A percentile compares a stretch with the other conserved stretches of the same genome.
Evolutionary conservation across 2,797 vertebrate species (phyloP).

Genomic region (Tragelaphus eurycerus): DNA sequence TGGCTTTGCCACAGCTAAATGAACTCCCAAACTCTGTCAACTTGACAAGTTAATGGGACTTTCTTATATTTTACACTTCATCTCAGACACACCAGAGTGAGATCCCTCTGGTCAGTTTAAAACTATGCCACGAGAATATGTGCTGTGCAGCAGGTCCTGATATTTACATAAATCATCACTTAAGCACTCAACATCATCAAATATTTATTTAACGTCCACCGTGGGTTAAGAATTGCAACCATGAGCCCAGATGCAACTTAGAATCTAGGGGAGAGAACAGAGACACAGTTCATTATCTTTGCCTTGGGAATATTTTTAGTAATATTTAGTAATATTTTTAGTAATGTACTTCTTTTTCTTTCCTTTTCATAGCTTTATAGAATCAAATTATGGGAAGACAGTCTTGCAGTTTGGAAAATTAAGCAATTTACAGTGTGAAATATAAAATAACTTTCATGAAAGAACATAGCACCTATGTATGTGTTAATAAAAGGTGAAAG

Average conservation of each 20-base stretch:
- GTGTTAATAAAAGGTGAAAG: not conserved
- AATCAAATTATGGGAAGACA: not conserved
- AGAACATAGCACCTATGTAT: not conserved
- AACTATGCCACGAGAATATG: not conserved
- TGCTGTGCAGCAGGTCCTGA: not conserved
- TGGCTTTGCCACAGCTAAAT: not conserved
- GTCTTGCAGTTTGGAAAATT: not conserved
- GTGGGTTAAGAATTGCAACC: not conserved
- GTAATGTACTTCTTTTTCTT: not conserved
- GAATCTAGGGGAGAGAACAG: not conserved
- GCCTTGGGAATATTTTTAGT: not conserved
- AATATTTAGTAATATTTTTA: not conserved
- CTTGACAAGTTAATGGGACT: not conserved
- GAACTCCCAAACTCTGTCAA: not conserved
- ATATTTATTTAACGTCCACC: conserved; percentile 43
- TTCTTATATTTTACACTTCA: not conserved
- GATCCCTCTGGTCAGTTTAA: not conserved
- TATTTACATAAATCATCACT: conserved; percentile 44
- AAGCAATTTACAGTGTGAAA: not conserved
- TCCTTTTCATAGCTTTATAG: not conserved
- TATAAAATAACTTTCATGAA: not conserved
- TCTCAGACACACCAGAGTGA: not conserved
- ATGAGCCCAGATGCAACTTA: not conserved
- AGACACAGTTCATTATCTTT: not conserved
- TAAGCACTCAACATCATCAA: conserved; percentile 44